Evolutionary conservation across 2,888 invertebrate species (phyloP), one percentile per base, ranked within the genome.

Genomic region (Synanthedon andrenaeformis): DNA sequence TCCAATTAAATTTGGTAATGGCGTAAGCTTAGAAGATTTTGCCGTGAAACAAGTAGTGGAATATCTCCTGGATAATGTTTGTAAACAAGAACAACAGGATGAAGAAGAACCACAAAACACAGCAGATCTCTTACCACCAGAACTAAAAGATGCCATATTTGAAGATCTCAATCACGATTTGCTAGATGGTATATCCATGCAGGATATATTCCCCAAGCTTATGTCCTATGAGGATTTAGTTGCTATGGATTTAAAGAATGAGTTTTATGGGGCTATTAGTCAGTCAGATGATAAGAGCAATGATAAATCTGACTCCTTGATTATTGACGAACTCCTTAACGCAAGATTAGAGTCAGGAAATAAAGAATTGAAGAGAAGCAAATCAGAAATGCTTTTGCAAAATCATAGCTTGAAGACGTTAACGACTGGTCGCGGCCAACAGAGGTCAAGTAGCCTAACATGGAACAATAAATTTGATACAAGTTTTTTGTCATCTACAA

Each of bases 101-200:
- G 93, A 93, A 62, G 92, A 92, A 72, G 92, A 92, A 67, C 92
- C 92, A n/a, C 94, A 94, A 70, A 93, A 91, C 64, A 92, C 93
- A 55, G 92, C 93, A 3, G 94, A 95, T 74, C 79, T 95, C 10
- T 77, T 95, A 52, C 94, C 95, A n/a, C 95, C 94, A 0, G 95
- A 95, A 83, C 89, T 95, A 3, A 94, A 94, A 69, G 95, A 95
- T 71, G 94, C 94, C 10, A 94, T 95, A 70, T 93, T 95, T 65
- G 93, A 95, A 83, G 95, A 95, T 70, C 79, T 95, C 28, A 94
- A 94, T 28, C 94, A 94, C 65, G 95, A 95, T 70, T 83, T 95
- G 53, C 79, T 95, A 28, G 94, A 95, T 72, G 94, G 94, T 10
- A 94, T 95, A 67, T 94, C 94, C 2, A 93, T 95, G 91, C 92